Evolutionary conservation across 2,113 vertebrate genomes (phyloP), one percentile per base, ranked within the genome.

Genomic region (Petroica traversi): DNA sequence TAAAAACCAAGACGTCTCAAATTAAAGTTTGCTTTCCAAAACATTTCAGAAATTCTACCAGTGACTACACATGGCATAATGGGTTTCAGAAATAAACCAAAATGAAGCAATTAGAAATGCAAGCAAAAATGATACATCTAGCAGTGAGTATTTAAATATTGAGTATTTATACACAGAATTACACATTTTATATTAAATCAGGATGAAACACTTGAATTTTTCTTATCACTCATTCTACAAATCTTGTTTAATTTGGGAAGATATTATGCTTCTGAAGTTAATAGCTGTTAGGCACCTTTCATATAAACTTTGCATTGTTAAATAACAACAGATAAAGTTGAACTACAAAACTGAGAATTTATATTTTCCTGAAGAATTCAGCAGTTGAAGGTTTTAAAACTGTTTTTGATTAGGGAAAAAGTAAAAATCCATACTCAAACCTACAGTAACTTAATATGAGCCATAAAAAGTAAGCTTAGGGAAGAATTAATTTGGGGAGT

Each of bases 231-330:
- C 54, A 59, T 67, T 93, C 82, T 85, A 78, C 71, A 86, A 69
- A 43, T 88, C 49, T 79, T 92, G 14, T 95, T 93, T 89, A 45
- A 75, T 95, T 96, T 91, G 89, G 88, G 71, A 90, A 91, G 88
- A 68, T 55, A 86, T 34, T 87, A 83, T 85, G 82, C 83, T 93
- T 95, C 83, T 89, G 51, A 82, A 93, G 84, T 89, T 84, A 78
- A 92, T 46, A 95, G 88, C 88, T 83, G 63, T 94, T 93, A 97
- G 97, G 97, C 97, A 97, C 97, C 96, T 95, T 96, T 86, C 75
- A 92, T 86, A 96, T 71, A 94, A 93, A 96, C 75, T 89, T 90
- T 86, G 92, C 85, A 90, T 88, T 92, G 73, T 78, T 91, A 82
- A 88, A 33, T 52, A 88, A 92, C 45, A 92, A 62, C 54, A 92